These are phyloP conservation scores for Stratiomys singularior DNA, from an alignment of 2,888 invertebrate species.

Conservation along the genomic window DNA sequence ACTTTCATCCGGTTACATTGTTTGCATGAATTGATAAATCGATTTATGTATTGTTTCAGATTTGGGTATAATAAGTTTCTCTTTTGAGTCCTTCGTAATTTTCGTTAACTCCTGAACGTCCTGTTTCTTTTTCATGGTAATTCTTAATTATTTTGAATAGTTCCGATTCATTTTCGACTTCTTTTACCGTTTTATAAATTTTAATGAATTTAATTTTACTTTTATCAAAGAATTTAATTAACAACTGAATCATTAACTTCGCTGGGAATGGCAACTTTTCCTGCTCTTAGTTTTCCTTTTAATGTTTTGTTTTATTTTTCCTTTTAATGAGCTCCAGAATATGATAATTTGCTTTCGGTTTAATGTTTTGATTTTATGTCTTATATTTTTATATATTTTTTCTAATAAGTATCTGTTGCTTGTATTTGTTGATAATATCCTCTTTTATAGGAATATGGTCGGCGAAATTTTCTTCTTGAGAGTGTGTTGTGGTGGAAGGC, in stretches of 20 bases:
- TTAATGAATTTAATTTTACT: slow-evolving; percentile 35
- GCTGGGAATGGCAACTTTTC: neutral
- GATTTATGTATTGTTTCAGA: slow-evolving; percentile 15
- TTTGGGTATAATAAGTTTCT: slow-evolving; percentile 17
- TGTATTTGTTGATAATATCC: slow-evolving; percentile 1
- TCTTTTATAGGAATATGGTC: slow-evolving; percentile 4
- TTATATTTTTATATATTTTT: neutral
- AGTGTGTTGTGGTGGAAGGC: neutral
- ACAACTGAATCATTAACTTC: neutral
- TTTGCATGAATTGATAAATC: slow-evolving; percentile 34
- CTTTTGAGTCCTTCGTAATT: slow-evolving; percentile 22
- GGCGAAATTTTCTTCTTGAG: neutral
- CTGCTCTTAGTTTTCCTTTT: too few species aligned
- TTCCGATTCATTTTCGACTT: neutral
- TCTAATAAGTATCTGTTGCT: slow-evolving; percentile 16
- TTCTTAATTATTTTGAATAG: neutral
- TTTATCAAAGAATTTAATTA: neutral
- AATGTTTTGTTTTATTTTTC: too few species aligned
- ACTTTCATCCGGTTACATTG: slow-evolving; percentile 33
- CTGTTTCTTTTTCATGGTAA: slow-evolving; percentile 11
- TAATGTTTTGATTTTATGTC: neutral
- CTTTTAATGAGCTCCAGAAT: neutral
- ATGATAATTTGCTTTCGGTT: slow-evolving; percentile 9
- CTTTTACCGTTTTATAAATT: neutral
- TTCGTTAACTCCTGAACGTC: slow-evolving; percentile 20